phyloP scores from a whole-genome alignment of 1,140 invertebrate genomes.

The Nymphalis io region DNA sequence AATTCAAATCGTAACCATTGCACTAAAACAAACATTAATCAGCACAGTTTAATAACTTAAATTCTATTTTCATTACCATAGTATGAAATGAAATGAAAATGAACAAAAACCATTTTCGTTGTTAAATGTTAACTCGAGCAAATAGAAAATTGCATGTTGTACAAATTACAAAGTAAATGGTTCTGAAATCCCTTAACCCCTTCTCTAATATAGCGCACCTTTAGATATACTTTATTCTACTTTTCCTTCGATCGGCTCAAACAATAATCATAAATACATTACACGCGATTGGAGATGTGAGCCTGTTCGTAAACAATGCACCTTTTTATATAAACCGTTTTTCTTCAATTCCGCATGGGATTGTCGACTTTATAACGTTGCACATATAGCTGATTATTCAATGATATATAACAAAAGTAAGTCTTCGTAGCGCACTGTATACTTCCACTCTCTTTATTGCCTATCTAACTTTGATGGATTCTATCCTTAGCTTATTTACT shows the following conservation, averaged over 20 bases:
- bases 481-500: conserved; percentile 47
- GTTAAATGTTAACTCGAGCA: not conserved
- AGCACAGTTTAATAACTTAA: too few species aligned
- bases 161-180: conserved; percentile 41
- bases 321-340: conserved; percentile 39
- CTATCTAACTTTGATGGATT: conserved; percentile 75
- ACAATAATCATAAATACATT: conserved; percentile 79
- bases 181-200: conserved; percentile 44
- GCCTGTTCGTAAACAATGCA: conserved; percentile 71
- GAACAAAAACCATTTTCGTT: conserved; percentile 9
- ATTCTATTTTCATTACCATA: not conserved
- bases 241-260: conserved; percentile 50
- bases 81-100: not conserved
- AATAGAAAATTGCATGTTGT: conserved; percentile 18
- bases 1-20: too few species aligned
- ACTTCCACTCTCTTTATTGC: conserved; percentile 62
- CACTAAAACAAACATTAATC: too few species aligned
- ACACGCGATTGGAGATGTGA: conserved; percentile 71
- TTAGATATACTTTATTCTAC: conserved; percentile 45
- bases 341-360: not conserved
- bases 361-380: conserved; percentile 3
- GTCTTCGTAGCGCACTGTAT: conserved; percentile 22
- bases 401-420: not conserved
- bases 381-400: not conserved
- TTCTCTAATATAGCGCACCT: conserved; percentile 35